These are phyloP conservation scores for Melopsittacus undulatus DNA, from an alignment of 2,797 vertebrate genomes.

Conservation along the genomic window DNA sequence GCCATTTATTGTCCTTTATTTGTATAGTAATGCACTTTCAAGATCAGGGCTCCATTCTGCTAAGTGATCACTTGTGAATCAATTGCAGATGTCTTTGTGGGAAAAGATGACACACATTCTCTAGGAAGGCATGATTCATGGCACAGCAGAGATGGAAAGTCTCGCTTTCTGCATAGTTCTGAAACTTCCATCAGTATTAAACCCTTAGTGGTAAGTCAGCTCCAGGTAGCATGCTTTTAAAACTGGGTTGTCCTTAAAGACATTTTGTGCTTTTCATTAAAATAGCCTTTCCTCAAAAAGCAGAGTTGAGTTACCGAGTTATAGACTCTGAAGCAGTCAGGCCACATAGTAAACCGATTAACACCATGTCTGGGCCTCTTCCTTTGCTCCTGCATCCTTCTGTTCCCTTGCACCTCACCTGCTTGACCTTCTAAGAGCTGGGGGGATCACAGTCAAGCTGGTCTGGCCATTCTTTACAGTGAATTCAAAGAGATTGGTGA, in stretches of 20 bases:
- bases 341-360: background rate
- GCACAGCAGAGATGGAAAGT: background rate
- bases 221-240: background rate
- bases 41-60: background rate
- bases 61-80: conserved; percentile 1
- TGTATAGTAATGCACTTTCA: background rate
- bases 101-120: background rate
- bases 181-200: background rate
- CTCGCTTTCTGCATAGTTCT: background rate
- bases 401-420: background rate
- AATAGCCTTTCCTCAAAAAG: background rate
- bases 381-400: background rate
- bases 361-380: background rate
- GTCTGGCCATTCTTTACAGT: background rate
- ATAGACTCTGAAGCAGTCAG: background rate
- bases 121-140: background rate
- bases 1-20: background rate
- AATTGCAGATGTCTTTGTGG: background rate
- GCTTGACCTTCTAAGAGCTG: background rate
- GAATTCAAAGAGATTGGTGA: background rate
- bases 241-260: background rate
- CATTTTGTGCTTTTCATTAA: background rate
- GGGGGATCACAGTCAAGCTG: background rate
- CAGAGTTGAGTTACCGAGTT: background rate
- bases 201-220: background rate